phyloP scores from a whole-genome alignment of 2,888 invertebrate species.

The Globia sparganii region DNA sequence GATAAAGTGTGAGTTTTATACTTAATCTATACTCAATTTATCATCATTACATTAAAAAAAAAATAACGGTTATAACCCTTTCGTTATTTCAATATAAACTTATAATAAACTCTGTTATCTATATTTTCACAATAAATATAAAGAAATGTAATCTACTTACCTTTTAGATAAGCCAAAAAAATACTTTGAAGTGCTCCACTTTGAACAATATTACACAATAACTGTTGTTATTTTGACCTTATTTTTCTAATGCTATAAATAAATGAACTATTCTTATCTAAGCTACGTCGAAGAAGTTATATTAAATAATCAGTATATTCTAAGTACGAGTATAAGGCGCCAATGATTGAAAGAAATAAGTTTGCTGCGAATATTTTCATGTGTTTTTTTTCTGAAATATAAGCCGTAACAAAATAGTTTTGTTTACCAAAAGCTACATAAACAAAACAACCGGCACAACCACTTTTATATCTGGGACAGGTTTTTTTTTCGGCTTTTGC shows the following conservation, averaged over 20 bases:
- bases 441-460: conserved; percentile 33
- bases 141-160: background rate
- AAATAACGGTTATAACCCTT: too few relatives aligned
- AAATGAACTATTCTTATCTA: background rate
- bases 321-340: too few relatives aligned
- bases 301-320: background rate
- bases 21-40: too few relatives aligned
- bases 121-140: background rate
- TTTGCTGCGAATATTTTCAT: background rate
- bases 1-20: too few relatives aligned
- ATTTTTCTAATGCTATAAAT: background rate
- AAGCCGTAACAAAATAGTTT: conserved; percentile 52
- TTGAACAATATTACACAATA: background rate
- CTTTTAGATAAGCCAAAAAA: background rate
- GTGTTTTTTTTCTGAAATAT: conserved; percentile 28
- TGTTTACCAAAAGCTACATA: conserved; percentile 50
- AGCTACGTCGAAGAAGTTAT: background rate
- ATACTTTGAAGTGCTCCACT: background rate
- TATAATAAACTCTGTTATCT: background rate
- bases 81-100: background rate
- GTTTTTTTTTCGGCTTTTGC: conserved; percentile 31
- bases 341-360: background rate
- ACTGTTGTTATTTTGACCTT: background rate
- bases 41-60: too few relatives aligned
- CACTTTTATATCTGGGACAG: conserved; percentile 29